These are phyloP conservation scores for Dermolepida albohirtum DNA, from an alignment of 2,888 invertebrate species.

Conservation along the genomic window DNA sequence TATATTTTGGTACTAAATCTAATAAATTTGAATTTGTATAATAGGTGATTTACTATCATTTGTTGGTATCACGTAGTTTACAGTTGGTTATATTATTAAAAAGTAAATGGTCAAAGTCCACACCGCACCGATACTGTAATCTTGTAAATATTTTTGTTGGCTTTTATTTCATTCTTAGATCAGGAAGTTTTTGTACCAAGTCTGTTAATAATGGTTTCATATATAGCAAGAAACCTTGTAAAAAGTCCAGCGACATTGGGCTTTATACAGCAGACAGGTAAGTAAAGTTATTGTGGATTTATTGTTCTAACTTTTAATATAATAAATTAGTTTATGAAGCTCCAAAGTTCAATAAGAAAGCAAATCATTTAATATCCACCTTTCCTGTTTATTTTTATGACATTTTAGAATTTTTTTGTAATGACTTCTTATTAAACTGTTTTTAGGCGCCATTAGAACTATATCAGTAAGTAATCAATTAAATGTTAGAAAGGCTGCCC, in stretches of 20 bases:
- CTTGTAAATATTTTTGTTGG: neutral
- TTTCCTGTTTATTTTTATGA: too few species aligned
- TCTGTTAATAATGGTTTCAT: conserved; percentile 54
- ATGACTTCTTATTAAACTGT: neutral
- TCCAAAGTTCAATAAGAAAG: conserved; percentile 41
- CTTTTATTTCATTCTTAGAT: conserved; percentile 2
- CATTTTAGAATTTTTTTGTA: neutral
- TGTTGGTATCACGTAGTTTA: too few species aligned
- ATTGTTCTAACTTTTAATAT: conserved; percentile 36
- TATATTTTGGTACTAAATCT: too few species aligned
- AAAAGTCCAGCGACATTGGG: conserved; percentile 53
- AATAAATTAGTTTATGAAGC: conserved; percentile 19
- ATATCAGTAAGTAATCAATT: conserved; percentile 68
- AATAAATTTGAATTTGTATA: too few species aligned
- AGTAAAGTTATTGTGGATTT: conserved; percentile 42
- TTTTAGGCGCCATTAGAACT: conserved; percentile 57
- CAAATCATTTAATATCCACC: too few species aligned
- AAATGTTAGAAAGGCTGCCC: conserved; percentile 69
- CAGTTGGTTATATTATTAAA: too few species aligned
- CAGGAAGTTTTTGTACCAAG: neutral
- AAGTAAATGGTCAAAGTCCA: too few species aligned
- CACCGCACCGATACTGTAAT: too few species aligned
- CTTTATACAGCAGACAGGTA: conserved; percentile 54
- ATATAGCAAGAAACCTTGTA: conserved; percentile 55
- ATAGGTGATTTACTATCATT: too few species aligned